Evolutionary conservation across 2,113 vertebrate species (phyloP), one percentile per base, ranked within the genome.

Genomic region (Pao palembangensis): DNA sequence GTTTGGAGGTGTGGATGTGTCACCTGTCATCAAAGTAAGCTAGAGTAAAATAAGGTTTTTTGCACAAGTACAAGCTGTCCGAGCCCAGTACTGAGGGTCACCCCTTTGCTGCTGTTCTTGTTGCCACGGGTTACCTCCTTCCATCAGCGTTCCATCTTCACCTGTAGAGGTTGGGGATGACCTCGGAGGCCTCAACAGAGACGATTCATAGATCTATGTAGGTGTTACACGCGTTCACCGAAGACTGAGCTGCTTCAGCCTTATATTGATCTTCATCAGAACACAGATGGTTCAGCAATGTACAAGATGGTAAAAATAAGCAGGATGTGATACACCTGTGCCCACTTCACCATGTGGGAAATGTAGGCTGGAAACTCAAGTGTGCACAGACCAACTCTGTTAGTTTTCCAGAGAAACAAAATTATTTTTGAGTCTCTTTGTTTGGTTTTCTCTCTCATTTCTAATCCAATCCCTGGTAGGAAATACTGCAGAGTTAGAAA

Each of bases 111-210:
- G 8, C 11, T 10, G 34, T 38, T 38, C 34, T 8, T 6, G 51
- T 58, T 3, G n/a, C 59, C 13, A 62, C 46, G 76, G 57, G 54
- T 55, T 42, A 47, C 44, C 14, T 38, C 19, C 7, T 17, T 50
- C 63, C 46, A 10, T n/a, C 47, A 18, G 17, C 2, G 6, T n/a
- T 13, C 83, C 64, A 71, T 85, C 72, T 71, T 54, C 58, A 69
- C 70, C 73, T 64, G 61, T 14, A 66, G 79, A 51, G 51, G 62
- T 55, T 18, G 58, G 52, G 23, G 54, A 20, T 58, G 69, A 62
- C 55, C 60, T 56, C 18, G 54, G 56, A 67, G 70, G 47, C 49
- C 58, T 41, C 65, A 66, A 79, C 67, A 71, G 65, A 56, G 63
- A 65, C 57, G 52, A 73, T 64, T 79, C 63, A 52, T 12, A 12